Evolutionary conservation across 2,888 invertebrate species (phyloP).

Genomic region (Xestia c-nigrum): DNA sequence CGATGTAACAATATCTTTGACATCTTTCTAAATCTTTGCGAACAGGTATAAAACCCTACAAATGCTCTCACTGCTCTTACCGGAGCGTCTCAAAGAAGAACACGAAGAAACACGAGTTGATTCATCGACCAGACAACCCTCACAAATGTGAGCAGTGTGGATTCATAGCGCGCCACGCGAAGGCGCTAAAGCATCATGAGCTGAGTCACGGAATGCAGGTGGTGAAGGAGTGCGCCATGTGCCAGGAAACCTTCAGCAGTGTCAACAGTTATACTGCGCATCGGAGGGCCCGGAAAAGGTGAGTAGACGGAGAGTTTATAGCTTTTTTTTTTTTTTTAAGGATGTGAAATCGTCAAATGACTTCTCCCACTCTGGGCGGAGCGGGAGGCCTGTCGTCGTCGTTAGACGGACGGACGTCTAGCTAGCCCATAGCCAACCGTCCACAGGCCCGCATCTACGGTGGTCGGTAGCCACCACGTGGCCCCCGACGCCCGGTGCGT

Average conservation of each 20-base stretch:
- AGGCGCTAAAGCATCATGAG: slow-evolving; percentile 70
- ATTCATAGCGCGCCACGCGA: slow-evolving; percentile 75
- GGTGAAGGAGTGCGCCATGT: slow-evolving; percentile 5
- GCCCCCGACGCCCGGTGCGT: too few relatives aligned
- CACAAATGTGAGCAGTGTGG: slow-evolving; percentile 76
- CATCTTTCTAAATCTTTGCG: not conserved
- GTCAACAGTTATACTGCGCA: slow-evolving; percentile 10
- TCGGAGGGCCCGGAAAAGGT: slow-evolving; percentile 37
- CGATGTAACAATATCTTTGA: too few relatives aligned
- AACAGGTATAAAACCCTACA: slow-evolving; percentile 82
- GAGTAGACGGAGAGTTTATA: not conserved
- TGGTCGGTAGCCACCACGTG: too few relatives aligned
- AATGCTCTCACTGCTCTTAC: slow-evolving; percentile 81
- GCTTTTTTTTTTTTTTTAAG: too few relatives aligned
- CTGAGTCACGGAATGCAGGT: not conserved
- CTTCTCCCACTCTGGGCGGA: too few relatives aligned
- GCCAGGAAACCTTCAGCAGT: slow-evolving; percentile 7
- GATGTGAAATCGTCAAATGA: too few relatives aligned
- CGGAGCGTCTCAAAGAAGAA: slow-evolving; percentile 84
- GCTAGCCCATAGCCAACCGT: too few relatives aligned
- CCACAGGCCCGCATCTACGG: too few relatives aligned
- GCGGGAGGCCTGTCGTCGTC: too few relatives aligned
- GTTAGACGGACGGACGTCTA: too few relatives aligned
- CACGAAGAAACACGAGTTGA: slow-evolving; percentile 80
- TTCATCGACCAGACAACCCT: slow-evolving; percentile 80